Evolutionary conservation across 2,113 vertebrate genomes (phyloP).

Genomic region (Xenotilapia longispinis): DNA sequence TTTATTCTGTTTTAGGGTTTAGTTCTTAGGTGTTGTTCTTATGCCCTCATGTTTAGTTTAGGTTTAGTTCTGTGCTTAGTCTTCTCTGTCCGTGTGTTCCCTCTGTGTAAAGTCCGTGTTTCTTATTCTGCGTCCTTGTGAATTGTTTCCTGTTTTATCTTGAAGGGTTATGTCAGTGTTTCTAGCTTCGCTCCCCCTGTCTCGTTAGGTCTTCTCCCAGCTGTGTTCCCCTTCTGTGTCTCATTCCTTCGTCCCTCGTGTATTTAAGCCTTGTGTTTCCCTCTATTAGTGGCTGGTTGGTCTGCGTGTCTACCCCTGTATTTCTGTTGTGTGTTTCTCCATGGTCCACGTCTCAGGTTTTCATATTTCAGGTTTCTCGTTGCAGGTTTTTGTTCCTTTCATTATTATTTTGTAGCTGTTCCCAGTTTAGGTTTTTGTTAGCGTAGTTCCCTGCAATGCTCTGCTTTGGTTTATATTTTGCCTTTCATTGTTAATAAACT

Average conservation of each 20-base stretch:
- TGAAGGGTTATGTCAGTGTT: background rate
- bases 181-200: background rate
- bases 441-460: background rate
- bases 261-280: background rate
- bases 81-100: background rate
- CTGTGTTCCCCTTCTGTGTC: background rate
- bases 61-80: background rate
- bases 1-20: background rate
- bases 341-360: background rate
- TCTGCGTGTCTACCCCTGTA: background rate
- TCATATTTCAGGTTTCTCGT: background rate
- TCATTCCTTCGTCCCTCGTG: background rate
- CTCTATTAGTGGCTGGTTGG: accelerated
- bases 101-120: background rate
- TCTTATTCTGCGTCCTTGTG: background rate
- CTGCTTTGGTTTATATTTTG: background rate
- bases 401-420: background rate
- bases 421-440: background rate
- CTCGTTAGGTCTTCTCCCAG: background rate
- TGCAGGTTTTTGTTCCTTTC: background rate
- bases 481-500: background rate
- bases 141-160: background rate
- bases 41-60: background rate
- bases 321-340: background rate
- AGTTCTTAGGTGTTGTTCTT: background rate